Evolutionary conservation across 2,113 vertebrate genomes (phyloP).

Genomic region (Microtus ochrogaster): DNA sequence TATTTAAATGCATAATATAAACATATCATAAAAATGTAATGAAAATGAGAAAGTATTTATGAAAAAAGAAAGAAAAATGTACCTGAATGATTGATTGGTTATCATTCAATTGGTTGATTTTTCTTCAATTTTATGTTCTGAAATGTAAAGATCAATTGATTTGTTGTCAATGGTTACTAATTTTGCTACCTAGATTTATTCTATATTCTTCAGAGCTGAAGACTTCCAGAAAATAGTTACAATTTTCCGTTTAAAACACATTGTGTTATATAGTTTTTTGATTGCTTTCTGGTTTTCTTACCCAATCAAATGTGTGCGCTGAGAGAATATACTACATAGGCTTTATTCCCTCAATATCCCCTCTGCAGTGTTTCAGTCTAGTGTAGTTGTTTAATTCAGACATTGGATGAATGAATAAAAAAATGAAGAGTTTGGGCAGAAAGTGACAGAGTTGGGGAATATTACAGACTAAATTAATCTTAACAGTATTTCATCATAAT

Average conservation of each 20-base stretch:
- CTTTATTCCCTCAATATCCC: neutral
- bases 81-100: neutral
- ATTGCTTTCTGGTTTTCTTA: neutral
- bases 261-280: neutral
- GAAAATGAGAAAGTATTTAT: neutral
- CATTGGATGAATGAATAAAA: neutral
- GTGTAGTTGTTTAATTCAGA: neutral
- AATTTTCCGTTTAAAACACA: neutral
- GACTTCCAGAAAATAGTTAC: neutral
- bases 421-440: neutral
- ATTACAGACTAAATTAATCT: neutral
- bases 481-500: neutral
- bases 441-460: neutral
- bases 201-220: neutral
- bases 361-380: neutral
- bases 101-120: neutral
- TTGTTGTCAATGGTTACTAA: neutral
- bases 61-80: neutral
- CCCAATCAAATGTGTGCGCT: neutral
- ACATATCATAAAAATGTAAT: neutral
- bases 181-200: neutral
- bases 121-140: neutral
- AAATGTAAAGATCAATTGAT: neutral
- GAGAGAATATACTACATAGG: neutral
- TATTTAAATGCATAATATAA: slow-evolving; percentile 13